Conservation (phyloP, 1,140 invertebrate species). For the Diuraphis noxia region DNA sequence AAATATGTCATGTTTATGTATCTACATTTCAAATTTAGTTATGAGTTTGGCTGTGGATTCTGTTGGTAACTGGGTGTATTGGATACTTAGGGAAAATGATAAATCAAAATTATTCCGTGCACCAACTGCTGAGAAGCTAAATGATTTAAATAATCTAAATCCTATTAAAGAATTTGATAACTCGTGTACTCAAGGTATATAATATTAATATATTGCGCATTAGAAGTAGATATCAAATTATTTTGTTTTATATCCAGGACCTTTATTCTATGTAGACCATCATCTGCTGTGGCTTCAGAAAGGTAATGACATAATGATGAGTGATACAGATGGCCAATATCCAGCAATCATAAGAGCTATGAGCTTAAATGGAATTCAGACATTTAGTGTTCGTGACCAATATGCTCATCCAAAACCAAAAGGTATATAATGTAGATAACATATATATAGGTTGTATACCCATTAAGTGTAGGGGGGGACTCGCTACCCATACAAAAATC, state of each 20-base stretch:
- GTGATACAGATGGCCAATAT: slow-evolving; percentile 76
- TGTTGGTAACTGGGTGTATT: slow-evolving; percentile 73
- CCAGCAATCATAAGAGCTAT: slow-evolving; percentile 72
- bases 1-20: neutral
- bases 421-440: neutral
- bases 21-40: slow-evolving; percentile 63
- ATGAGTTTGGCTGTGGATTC: slow-evolving; percentile 81
- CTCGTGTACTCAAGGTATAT: slow-evolving; percentile 63
- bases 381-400: slow-evolving; percentile 74
- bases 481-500: too few species aligned
- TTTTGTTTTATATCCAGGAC: slow-evolving; percentile 53
- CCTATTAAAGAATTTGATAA: slow-evolving; percentile 58
- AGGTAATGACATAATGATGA: slow-evolving; percentile 73
- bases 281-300: slow-evolving; percentile 80
- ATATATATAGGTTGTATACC: neutral
- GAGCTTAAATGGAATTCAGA: slow-evolving; percentile 68
- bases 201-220: slow-evolving; percentile 22
- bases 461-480: too few species aligned
- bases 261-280: slow-evolving; percentile 70
- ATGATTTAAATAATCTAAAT: neutral
- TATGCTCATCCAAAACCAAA: slow-evolving; percentile 66
- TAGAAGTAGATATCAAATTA: slow-evolving; percentile 50
- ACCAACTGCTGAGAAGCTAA: slow-evolving; percentile 65
- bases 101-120: slow-evolving; percentile 74
- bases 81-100: slow-evolving; percentile 76